phyloP scores from a whole-genome alignment of 1,140 invertebrate species.

The Pseudomyrmex concolor region DNA sequence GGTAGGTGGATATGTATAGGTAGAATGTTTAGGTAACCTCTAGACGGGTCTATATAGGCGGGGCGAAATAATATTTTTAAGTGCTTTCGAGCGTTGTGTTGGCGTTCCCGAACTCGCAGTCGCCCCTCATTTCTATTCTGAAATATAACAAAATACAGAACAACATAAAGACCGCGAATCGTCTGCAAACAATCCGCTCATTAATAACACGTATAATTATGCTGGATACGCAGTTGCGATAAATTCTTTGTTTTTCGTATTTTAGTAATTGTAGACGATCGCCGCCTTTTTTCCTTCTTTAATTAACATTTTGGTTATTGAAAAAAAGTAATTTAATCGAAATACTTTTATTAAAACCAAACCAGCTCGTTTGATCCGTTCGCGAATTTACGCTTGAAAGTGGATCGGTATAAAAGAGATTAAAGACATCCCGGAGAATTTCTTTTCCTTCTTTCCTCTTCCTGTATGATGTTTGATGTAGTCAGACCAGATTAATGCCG shows the following conservation, averaged over 20 bases:
- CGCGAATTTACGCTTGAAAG: conserved; percentile 49
- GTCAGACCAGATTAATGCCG: conserved; percentile 45
- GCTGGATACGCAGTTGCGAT: neutral
- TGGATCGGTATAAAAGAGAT: conserved; percentile 52
- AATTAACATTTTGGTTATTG: conserved; percentile 29
- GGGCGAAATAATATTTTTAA: conserved; percentile 71
- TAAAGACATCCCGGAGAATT: conserved; percentile 27
- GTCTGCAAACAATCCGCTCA: conserved; percentile 43
- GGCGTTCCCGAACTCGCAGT: neutral
- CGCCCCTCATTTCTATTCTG: conserved; percentile 3
- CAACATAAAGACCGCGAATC: neutral
- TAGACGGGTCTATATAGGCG: conserved; percentile 58
- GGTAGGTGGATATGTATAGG: too few species aligned
- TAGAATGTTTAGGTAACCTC: conserved; percentile 52
- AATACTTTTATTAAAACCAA: conserved; percentile 24
- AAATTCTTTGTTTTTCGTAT: conserved; percentile 7
- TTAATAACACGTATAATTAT: conserved; percentile 67
- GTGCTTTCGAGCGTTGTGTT: conserved; percentile 49
- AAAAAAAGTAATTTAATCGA: conserved; percentile 29
- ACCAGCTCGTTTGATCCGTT: conserved; percentile 46
- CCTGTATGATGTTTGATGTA: conserved; percentile 42
- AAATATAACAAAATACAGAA: conserved; percentile 20
- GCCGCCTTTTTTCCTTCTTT: neutral
- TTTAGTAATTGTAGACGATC: neutral
- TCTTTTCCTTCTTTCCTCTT: neutral